Conservation (phyloP, 2,113 vertebrate species). For the Pluvianellus socialis region DNA sequence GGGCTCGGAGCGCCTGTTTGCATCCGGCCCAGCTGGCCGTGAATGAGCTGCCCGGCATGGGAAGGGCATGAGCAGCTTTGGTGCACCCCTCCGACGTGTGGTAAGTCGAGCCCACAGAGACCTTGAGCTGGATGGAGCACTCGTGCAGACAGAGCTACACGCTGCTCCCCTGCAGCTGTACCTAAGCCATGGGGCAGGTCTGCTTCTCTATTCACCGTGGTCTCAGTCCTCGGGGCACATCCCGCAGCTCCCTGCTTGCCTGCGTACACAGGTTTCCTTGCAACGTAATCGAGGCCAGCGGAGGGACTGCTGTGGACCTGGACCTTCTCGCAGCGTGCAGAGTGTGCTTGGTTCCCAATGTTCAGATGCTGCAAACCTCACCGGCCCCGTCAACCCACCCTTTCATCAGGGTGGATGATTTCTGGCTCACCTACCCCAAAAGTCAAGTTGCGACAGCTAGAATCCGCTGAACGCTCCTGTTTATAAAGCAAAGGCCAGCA, state of each 20-base stretch:
- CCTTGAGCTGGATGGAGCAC: not conserved
- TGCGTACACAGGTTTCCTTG: not conserved
- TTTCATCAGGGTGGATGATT: not conserved
- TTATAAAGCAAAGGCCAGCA: not conserved
- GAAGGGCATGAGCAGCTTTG: not conserved
- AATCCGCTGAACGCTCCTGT: not conserved
- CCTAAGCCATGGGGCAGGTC: not conserved
- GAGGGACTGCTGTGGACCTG: not conserved
- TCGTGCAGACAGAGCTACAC: not conserved
- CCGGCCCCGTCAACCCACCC: not conserved
- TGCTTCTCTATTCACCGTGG: not conserved
- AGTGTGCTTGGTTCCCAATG: not conserved
- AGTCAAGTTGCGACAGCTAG: not conserved
- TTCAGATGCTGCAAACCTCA: not conserved
- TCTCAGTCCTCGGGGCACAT: not conserved
- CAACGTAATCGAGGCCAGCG: not conserved
- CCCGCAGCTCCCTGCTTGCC: not conserved
- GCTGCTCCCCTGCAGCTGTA: not conserved
- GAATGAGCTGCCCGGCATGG: rapidly evolving
- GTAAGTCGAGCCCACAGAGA: not conserved
- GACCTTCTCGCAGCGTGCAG: not conserved
- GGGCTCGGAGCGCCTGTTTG: not conserved
- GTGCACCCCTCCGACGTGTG: not conserved
- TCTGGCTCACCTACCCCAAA: not conserved
- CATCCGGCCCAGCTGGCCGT: not conserved